Conservation (phyloP, 53 echinoderm and acorn worm genomes). For the Holothuria scabra region DNA sequence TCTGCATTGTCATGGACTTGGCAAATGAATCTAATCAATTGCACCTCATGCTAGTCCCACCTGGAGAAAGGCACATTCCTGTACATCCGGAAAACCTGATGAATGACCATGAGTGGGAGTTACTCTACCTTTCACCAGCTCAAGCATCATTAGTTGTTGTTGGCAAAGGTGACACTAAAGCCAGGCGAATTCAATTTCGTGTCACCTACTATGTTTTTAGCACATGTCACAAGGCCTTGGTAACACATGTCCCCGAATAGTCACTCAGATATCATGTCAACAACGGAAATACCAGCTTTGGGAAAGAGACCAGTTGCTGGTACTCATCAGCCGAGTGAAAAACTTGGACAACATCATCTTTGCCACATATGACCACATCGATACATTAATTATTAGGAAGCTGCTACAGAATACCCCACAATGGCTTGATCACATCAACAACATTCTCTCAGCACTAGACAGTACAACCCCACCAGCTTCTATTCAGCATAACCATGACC, state of each 20-base stretch:
- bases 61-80: no score
- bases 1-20: neutral
- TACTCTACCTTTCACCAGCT: conserved; percentile 18
- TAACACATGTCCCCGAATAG: conserved; percentile 45
- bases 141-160: no score
- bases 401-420: conserved; percentile 52
- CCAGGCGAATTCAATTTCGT: no score
- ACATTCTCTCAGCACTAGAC: no score
- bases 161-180: no score
- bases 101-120: neutral
- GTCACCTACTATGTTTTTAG: conserved; percentile 50
- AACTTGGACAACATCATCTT: no score
- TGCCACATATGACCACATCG: no score
- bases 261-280: conserved; percentile 54
- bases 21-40: conserved; percentile 13
- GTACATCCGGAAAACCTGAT: neutral
- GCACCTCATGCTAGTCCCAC: no score
- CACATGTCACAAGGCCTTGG: conserved; percentile 49
- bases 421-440: conserved; percentile 55
- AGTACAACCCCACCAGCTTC: no score
- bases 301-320: conserved; percentile 53
- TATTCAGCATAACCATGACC: no score
- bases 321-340: no score
- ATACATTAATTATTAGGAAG: conserved; percentile 49
- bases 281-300: conserved; percentile 53